Base-by-base conservation (phyloP, 2,888 invertebrate species). In the Clusia tigrina region DNA sequence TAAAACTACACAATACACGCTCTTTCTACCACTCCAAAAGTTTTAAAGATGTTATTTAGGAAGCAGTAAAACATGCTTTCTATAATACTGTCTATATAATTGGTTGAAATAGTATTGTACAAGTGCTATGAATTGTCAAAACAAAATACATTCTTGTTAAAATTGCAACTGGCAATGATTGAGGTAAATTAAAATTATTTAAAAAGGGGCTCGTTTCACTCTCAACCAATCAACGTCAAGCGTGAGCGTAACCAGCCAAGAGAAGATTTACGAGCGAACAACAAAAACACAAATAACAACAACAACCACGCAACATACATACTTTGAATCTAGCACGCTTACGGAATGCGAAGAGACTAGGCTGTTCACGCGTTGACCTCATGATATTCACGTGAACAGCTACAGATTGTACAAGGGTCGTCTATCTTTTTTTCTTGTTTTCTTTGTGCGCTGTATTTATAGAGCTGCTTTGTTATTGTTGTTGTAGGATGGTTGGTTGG, bases 291-390 rank as follows among this genome's bases (percentile, higher is more conserved):
- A 18, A 52, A 54, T n/a, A n/a, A n/a, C 60, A 57, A 58, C 56
- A 60, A 48, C 20, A 60, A 37, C 54, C 26, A 52, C 25, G 62
- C 51, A 58, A 64, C 42, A n/a, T n/a, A n/a, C n/a, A n/a, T n/a
- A n/a, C n/a, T n/a, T n/a, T n/a, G 60, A 71, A 75, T 74, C 74
- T 74, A 74, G 74, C 73, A 75, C 76, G 75, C 71, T 62, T 54
- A 53, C 42, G 57, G 24, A 23, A 71, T 67, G 61, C 62, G 24
- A 46, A 52, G 58, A 54, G 25, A 59, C 38, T 48, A 20, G 18
- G 48, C 79, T 80, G 87, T 88, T 89, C 93, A 93, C 89, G 88
- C 91, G 88, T 85, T 85, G 84, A 83, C 85, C 87, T 91, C 93
- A 90, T 93, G 93, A 87, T 88, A 87, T 84, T 85, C 85, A 85